Conservation (phyloP, 2,113 vertebrate genomes). For the Vidua macroura region DNA sequence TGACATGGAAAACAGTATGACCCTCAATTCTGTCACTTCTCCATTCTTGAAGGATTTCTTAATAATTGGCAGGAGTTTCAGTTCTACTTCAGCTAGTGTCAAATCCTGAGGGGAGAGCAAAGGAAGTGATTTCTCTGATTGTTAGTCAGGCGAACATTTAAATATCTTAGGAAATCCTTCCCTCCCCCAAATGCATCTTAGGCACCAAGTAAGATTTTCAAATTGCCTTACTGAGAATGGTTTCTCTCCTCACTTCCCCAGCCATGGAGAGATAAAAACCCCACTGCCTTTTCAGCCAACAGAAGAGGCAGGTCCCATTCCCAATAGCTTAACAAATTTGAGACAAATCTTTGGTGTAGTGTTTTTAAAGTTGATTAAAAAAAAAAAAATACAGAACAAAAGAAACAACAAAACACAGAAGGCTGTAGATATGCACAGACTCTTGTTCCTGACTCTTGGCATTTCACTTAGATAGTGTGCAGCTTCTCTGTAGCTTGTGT, state of each 20-base stretch:
- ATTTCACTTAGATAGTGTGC: not conserved
- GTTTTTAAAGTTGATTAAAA: not conserved
- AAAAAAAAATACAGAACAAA: too few relatives aligned
- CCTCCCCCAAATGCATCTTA: not conserved
- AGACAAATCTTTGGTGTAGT: not conserved
- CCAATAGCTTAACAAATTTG: not conserved
- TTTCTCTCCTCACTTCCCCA: not conserved
- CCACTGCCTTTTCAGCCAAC: not conserved
- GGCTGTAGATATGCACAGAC: not conserved
- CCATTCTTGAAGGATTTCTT: not conserved
- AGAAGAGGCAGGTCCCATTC: not conserved
- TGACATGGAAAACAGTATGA: not conserved
- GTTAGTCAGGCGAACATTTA: not conserved
- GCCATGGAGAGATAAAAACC: not conserved
- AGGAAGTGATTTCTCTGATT: not conserved
- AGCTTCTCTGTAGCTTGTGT: not conserved
- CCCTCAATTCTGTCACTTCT: not conserved
- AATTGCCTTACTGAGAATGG: not conserved
- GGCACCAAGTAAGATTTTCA: not conserved
- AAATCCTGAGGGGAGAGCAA: accelerated
- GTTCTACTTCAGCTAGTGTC: not conserved
- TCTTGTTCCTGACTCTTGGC: not conserved
- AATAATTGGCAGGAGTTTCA: not conserved
- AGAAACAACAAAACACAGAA: not conserved
- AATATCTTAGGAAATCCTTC: not conserved